Percentiles rank a stretch among this genome's conserved stretches.
Evolutionary conservation across 2,797 vertebrate genomes (phyloP).

Genomic region (Microctenopoma lineatum): DNA sequence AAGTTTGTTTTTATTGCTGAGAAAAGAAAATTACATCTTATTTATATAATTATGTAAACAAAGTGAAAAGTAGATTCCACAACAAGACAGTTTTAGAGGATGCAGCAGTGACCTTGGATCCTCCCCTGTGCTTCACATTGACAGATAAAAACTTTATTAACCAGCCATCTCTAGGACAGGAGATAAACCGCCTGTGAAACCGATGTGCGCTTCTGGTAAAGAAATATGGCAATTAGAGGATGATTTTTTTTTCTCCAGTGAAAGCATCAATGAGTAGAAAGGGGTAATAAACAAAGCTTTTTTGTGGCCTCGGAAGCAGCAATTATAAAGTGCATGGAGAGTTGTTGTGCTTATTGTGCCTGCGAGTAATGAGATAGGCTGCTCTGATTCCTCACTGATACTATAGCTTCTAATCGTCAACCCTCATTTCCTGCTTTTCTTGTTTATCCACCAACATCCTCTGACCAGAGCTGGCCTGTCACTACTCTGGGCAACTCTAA

Average conservation of each 20-base stretch:
- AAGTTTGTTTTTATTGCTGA: constrained; percentile 65
- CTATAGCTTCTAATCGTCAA: constrained; percentile 77
- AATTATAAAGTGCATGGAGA: constrained; percentile 80
- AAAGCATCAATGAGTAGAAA: constrained; percentile 60
- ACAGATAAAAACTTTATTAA: constrained; percentile 83
- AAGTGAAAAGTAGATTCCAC: constrained; percentile 59
- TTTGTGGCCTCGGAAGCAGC: constrained; percentile 77
- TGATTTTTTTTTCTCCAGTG: constrained; percentile 50
- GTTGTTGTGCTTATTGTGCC: constrained; percentile 72
- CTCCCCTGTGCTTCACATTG: constrained; percentile 60
- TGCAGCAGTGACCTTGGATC: constrained; percentile 75
- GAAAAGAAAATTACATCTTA: constrained; percentile 67
- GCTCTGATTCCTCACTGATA: constrained; percentile 80
- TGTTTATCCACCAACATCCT: constrained; percentile 75
- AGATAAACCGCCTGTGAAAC: constrained; percentile 74
- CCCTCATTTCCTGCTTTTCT: constrained; percentile 62
- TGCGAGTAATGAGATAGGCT: constrained; percentile 78
- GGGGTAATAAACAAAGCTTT: constrained; percentile 77
- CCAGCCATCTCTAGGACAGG: constrained; percentile 61
- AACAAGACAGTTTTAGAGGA: constrained; percentile 51
- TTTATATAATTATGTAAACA: constrained; percentile 83
- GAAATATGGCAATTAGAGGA: constrained; percentile 80
- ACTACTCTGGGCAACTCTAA: constrained; percentile 43
- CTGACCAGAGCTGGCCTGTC: constrained; percentile 64
- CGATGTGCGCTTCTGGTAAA: constrained; percentile 59